Percentiles rank a stretch among this genome's conserved stretches.
These are phyloP conservation scores for Lepidurus couesii DNA, from an alignment of 1,140 invertebrate genomes.

Conservation along the genomic window DNA sequence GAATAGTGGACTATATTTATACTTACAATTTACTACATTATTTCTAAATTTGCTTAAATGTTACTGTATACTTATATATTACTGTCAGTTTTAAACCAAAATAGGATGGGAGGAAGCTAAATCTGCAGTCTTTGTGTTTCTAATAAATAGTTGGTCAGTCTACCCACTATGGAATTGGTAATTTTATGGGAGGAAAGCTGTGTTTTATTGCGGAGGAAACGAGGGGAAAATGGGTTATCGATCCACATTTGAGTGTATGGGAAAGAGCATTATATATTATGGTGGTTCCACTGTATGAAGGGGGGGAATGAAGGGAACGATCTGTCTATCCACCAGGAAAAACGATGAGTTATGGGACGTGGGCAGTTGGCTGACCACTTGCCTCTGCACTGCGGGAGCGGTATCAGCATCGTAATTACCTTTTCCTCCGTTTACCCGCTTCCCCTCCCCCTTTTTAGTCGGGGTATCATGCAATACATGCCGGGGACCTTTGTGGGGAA, in stretches of 20 bases:
- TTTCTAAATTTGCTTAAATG: too few species aligned
- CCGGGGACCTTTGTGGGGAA: background rate
- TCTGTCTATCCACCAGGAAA: background rate
- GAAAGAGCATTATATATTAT: background rate
- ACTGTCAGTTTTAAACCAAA: too few species aligned
- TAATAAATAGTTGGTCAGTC: too few species aligned
- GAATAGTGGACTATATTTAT: too few species aligned
- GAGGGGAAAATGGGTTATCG: background rate
- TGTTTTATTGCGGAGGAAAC: background rate
- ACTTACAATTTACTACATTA: too few species aligned
- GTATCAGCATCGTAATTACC: slow-evolving; percentile 15
- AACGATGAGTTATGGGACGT: background rate
- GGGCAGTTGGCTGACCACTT: slow-evolving; percentile 12
- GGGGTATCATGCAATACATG: background rate
- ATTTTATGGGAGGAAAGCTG: background rate
- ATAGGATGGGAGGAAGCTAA: too few species aligned
- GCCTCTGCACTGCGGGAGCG: slow-evolving; percentile 12
- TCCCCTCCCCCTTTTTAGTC: background rate
- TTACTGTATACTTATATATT: too few species aligned
- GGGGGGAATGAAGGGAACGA: background rate
- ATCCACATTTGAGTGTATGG: background rate
- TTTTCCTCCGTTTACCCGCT: background rate
- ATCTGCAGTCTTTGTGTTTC: too few species aligned
- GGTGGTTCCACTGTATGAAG: background rate
- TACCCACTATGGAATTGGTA: background rate